Evolutionary conservation across 2,113 vertebrate species (phyloP), one percentile per base, ranked within the genome.

Genomic region (sheep (Ovis aries)): DNA sequence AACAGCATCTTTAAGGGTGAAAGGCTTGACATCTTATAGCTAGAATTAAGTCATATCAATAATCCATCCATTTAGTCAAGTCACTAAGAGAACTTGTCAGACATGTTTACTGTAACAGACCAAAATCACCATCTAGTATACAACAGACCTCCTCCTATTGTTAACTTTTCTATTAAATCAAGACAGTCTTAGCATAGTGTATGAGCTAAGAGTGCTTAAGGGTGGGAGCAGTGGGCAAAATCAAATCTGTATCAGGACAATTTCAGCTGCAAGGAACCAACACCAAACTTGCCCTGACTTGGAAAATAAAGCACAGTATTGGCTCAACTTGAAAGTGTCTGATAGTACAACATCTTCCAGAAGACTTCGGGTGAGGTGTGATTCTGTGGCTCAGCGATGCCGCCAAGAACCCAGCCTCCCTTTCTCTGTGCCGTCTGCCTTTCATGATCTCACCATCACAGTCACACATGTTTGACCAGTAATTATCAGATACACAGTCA

Each of bases 11-110:
- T 80, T 89, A 62, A 71, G 59, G 45, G 82, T 60, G 86, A 84
- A 71, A 71, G 86, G 62, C 74, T 62, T 80, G 90, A 71, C 60
- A 52, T 87, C 27, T 91, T 52, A 60, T 74, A 78, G 87, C 83
- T 93, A 27, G 94, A 92, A 97, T 96, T 77, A 78, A 71, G 84
- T 86, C 78, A 15, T 21, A 60, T 86, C 95, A 93, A 60, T 87
- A 78, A 71, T 60, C 90, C 71, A 45, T 95, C 89, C 78, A 23
- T 31, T 77, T 19, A 71, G 89, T 40, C 11, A 52, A 10, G 9
- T 91, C 86, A 19, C 95, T 10, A 9, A 93, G 74, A 85, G 67
- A 55, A 40, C 55, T 82, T 95, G 25, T 77, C 92, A 94, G 11
- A 53, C 1, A 7, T 85, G 83, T 87, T 86, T 55, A 27, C 86